phyloP scores from a whole-genome alignment of 2,797 vertebrate species.

The Australoheros facetus region DNA sequence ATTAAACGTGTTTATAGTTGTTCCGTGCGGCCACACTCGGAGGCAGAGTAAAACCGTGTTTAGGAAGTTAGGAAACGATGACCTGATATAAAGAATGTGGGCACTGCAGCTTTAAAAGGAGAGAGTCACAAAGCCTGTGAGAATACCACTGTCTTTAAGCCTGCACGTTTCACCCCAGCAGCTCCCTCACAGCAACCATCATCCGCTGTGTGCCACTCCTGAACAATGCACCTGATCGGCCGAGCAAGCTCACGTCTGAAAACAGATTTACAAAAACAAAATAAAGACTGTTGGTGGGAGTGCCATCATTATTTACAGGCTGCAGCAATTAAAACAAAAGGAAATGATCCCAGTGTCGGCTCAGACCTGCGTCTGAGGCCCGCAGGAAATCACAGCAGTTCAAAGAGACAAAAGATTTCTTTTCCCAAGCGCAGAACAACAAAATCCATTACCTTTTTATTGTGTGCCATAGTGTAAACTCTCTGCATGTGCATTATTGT shows the following conservation, averaged over 20 bases:
- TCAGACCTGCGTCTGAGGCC: not conserved
- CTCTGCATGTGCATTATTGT: not conserved
- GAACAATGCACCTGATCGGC: not conserved
- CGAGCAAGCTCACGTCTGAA: not conserved
- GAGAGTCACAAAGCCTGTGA: accelerated
- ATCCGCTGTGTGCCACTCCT: not conserved
- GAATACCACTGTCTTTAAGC: accelerated
- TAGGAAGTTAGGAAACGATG: too few relatives aligned
- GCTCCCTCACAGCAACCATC: not conserved
- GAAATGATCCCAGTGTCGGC: not conserved
- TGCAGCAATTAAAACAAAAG: not conserved
- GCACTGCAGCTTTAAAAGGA: not conserved
- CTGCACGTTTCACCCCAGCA: not conserved
- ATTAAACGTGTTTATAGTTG: not conserved
- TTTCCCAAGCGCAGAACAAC: not conserved
- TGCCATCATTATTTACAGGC: not conserved
- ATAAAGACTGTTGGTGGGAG: too few relatives aligned
- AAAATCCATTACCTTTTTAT: not conserved
- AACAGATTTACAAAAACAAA: too few relatives aligned
- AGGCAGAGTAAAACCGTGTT: not conserved
- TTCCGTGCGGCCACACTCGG: not conserved
- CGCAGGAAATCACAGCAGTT: not conserved
- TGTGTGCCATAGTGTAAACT: not conserved
- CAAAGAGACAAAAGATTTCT: not conserved
- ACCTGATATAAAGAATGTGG: not conserved